phyloP scores from a whole-genome alignment of 2,888 invertebrate species.

The Mesoligia furuncula region DNA sequence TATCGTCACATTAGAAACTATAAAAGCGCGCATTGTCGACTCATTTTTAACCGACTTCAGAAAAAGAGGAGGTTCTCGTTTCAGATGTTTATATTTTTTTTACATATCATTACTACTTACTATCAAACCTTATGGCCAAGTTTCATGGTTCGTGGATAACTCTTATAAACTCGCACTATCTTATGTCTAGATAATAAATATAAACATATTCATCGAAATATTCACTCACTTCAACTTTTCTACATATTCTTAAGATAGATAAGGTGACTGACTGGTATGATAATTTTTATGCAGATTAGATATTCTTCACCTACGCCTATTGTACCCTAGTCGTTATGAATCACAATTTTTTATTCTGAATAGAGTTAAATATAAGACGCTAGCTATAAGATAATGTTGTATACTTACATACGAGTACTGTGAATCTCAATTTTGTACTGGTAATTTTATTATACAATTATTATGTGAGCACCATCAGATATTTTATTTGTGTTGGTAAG shows the following conservation, averaged over 20 bases:
- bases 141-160: constrained; percentile 48
- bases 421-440: constrained; percentile 68
- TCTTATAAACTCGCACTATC: constrained; percentile 26
- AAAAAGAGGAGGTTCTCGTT: too few species aligned
- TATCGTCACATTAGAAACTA: background rate
- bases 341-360: constrained; percentile 50
- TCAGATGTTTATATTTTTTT: background rate
- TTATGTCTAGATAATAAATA: constrained; percentile 19
- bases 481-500: constrained; percentile 33
- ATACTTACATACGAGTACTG: constrained; percentile 37
- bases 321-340: constrained; percentile 54
- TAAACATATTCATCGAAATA: constrained; percentile 37
- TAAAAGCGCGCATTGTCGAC: background rate
- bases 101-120: background rate
- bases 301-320: constrained; percentile 55
- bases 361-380: constrained; percentile 7
- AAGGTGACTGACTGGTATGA: constrained; percentile 47
- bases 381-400: constrained; percentile 49
- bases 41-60: background rate
- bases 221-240: constrained; percentile 38
- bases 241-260: constrained; percentile 35
- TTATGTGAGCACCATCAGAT: constrained; percentile 47
- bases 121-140: constrained; percentile 29
- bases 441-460: constrained; percentile 62
- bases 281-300: constrained; percentile 52